A percentile compares a stretch with the other conserved stretches of the same genome.
Conservation (phyloP, 2,113 vertebrate species). For the Gasterosteus nipponicus region DNA sequence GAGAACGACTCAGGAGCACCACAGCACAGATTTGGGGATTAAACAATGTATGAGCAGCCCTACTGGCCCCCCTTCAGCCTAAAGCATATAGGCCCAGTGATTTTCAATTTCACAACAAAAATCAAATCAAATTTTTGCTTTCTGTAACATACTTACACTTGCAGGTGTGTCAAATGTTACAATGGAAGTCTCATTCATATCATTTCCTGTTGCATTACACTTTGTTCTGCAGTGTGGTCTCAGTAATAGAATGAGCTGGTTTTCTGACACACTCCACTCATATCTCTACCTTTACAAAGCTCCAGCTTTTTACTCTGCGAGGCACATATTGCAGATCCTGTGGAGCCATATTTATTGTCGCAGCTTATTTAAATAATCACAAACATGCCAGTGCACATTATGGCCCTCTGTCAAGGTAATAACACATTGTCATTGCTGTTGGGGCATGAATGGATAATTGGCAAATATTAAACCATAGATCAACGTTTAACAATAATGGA, state of each 20-base stretch:
- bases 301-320: constrained; percentile 29
- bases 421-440: constrained; percentile 78
- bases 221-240: constrained; percentile 58
- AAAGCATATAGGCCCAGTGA: constrained; percentile 42
- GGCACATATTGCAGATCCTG: constrained; percentile 54
- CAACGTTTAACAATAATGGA: constrained; percentile 82
- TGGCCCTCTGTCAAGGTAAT: constrained; percentile 78
- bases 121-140: constrained; percentile 52
- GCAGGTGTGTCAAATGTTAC: background rate
- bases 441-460: too few species aligned
- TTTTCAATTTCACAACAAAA: constrained; percentile 49
- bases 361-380: constrained; percentile 81
- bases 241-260: constrained; percentile 41
- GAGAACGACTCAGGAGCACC: constrained; percentile 37
- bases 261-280: constrained; percentile 42
- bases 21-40: constrained; percentile 60
- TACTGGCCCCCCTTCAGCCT: constrained; percentile 24
- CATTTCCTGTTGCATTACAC: constrained; percentile 47
- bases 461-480: constrained; percentile 85
- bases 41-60: constrained; percentile 34
- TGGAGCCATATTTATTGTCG: constrained; percentile 70
- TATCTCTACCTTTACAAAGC: constrained; percentile 46
- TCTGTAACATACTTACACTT: constrained; percentile 39
- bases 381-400: constrained; percentile 70
- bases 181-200: constrained; percentile 39